Base-by-base conservation (phyloP, 2,797 vertebrate species). In the Lindbergichthys nudifrons region DNA sequence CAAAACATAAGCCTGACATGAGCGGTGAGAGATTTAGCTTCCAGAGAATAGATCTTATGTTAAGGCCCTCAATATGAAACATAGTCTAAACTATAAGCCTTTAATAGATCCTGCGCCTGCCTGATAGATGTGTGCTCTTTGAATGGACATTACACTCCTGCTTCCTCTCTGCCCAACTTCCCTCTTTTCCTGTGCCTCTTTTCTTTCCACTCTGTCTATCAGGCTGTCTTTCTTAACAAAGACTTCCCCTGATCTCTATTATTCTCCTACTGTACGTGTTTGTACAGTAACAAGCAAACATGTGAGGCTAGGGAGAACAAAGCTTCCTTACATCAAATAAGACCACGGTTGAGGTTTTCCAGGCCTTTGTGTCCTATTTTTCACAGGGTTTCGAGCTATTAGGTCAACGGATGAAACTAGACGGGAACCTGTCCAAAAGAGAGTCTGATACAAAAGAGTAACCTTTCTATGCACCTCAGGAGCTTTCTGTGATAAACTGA, bases 131-230 rank as follows among this genome's bases (percentile, higher is more conserved):
- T 65, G 57, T 78, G 47, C 51, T 58, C 18, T 64, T 58, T 77
- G 60, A 80, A 75, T 65, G 75, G 62, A 81, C 83, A 86, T 82
- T 78, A 61, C 60, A 53, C 15, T 64, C 21, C 66, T 62, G 72
- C 78, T 83, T 91, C 87, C 88, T 74, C 42, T 79, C 32, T 83
- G 53, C 61, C 48, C 41, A 70, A 50, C 73, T 80, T 82, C 75
- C 80, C 60, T 83, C 30, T 75, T 70, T 81, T 87, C 79, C 84
- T 79, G 69, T 76, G 43, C 47, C 56, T 52, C 63, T 48, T 77
- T 77, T 70, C 78, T 73, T 73, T 77, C 65, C 60, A 48, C 16
- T 79, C 45, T 66, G 15, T 70, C 66, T 9, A 47, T 73, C 48
- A 39, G 4, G 19, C 52, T 45, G 43, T 10, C 42, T 64, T 19